Conservation (phyloP, 2,113 vertebrate species). For the Ciconia stormi region DNA sequence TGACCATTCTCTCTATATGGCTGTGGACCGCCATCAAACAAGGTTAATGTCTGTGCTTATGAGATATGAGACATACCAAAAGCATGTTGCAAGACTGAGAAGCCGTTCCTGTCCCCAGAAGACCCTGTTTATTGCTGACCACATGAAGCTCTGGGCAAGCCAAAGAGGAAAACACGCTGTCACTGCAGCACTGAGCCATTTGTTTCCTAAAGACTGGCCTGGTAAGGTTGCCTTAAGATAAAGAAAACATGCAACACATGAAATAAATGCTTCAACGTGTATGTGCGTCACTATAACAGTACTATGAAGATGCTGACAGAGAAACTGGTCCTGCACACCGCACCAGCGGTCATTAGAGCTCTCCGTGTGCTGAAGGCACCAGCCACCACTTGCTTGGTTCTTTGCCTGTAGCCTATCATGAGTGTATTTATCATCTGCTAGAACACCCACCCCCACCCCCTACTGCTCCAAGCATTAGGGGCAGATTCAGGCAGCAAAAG, state of each 20-base stretch:
- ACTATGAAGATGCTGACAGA: background rate
- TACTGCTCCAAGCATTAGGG: no score
- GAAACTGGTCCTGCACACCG: background rate
- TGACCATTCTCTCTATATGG: background rate
- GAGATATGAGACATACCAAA: background rate
- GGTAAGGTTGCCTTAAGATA: background rate
- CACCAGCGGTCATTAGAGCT: fast-evolving
- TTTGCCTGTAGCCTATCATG: no score
- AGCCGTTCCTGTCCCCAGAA: background rate
- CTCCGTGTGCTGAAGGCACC: background rate
- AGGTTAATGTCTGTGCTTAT: background rate
- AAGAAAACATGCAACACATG: background rate
- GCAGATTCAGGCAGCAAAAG: background rate
- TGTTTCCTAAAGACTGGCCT: background rate
- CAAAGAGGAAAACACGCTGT: background rate
- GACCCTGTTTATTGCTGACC: background rate
- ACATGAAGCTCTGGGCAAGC: background rate
- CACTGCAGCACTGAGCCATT: fast-evolving
- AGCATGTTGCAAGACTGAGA: background rate
- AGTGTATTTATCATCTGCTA: background rate
- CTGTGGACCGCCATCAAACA: background rate
- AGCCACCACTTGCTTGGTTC: background rate
- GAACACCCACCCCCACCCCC: background rate
- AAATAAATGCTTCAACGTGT: background rate
- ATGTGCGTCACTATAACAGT: no score